phyloP scores from a whole-genome alignment of 2,888 invertebrate species.

The Monochamus alternatus region DNA sequence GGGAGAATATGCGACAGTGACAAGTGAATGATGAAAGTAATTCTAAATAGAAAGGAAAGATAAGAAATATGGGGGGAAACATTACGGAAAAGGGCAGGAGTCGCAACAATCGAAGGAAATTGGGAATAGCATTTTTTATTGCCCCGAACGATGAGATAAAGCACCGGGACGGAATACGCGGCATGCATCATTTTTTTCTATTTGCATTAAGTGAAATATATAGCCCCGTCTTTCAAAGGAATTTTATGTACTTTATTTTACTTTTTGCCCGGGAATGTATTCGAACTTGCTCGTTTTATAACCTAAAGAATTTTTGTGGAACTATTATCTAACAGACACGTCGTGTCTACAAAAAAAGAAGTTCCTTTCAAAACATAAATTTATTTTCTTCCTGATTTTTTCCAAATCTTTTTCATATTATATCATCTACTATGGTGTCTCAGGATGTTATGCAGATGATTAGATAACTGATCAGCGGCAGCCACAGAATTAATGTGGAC shows the following conservation, averaged over 20 bases:
- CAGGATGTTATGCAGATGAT: too few relatives aligned
- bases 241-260: conserved; percentile 11
- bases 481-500: too few relatives aligned
- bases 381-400: too few relatives aligned
- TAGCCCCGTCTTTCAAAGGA: conserved; percentile 1
- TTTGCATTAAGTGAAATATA: conserved; percentile 20
- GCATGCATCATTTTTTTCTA: conserved; percentile 21
- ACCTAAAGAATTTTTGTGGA: neutral
- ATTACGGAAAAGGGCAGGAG: conserved; percentile 27
- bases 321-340: neutral
- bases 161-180: neutral
- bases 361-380: too few relatives aligned
- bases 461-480: too few relatives aligned
- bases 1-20: conserved; percentile 13
- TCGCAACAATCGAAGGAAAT: conserved; percentile 20
- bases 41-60: conserved; percentile 19
- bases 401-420: too few relatives aligned
- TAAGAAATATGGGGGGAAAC: conserved; percentile 22
- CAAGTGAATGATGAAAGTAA: conserved; percentile 30
- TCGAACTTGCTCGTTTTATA: neutral
- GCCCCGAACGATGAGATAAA: conserved; percentile 12
- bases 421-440: too few relatives aligned
- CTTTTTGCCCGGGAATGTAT: neutral
- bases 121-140: conserved; percentile 28
- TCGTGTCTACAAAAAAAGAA: neutral